Base-by-base conservation (phyloP, 1,140 invertebrate species). In the Trichogramma pretiosum region DNA sequence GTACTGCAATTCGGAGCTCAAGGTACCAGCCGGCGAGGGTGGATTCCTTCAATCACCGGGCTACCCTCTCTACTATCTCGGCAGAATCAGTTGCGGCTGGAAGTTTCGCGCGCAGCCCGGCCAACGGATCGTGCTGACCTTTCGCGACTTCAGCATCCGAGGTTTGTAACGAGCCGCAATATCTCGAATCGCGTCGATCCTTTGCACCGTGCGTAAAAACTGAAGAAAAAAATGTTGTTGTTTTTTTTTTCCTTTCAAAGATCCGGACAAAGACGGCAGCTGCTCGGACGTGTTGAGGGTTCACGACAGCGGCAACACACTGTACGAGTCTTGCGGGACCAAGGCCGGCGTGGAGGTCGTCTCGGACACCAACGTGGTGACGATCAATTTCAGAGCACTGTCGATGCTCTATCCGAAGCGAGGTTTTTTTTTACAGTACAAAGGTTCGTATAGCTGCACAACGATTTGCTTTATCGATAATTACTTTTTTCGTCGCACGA, bases 81-180 rank as follows among this genome's bases (percentile, higher is more conserved):
- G 69, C 0, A 60, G 58, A 10, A 58, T 59, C 43, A 57, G 62
- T 19, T 72, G 69, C 38, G 66, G 67, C 8, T 72, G 69, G 69
- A 70, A 62, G 30, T 72, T 72, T 48, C 63, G 53, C 14, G 57
- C 69, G 3, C 42, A 54, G 33, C 65, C 68, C n/a, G 68, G 60
- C 22, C 64, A 69, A 13, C 68, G 62, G 39, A 67, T 72, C 43
- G 46, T 62, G 18, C 55, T 72, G 9, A 64, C 64, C 5, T 66
- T 72, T 41, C 64, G 70, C 48, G 69, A 72, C 54, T 56, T 72
- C 23, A 59, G 65, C 53, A 68, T 72, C 52, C 65, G 66, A 35
- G 64, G 69, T 72, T 28, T 11, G 24, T 11, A n/a, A n/a, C n/a
- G n/a, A n/a, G n/a, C n/a, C n/a, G n/a, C n/a, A n/a, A n/a, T n/a